Evolutionary conservation across 2,113 vertebrate genomes (phyloP).

Genomic region (Sitta europaea): DNA sequence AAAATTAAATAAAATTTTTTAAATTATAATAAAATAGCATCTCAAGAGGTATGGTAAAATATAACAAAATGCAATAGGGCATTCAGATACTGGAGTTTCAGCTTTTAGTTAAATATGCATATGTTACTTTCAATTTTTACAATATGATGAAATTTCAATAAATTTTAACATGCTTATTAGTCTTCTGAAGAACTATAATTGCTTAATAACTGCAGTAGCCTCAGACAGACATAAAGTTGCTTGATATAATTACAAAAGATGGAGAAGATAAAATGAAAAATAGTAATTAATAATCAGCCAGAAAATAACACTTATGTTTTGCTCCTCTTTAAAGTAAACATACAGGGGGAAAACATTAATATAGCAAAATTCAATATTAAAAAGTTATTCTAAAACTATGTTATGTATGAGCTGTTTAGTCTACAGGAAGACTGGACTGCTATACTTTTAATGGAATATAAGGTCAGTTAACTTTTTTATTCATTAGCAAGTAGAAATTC

Average conservation of each 20-base stretch:
- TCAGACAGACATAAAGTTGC: not conserved
- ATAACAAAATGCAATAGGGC: not conserved
- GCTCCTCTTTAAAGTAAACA: not conserved
- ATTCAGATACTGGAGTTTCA: not conserved
- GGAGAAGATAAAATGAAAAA: not conserved
- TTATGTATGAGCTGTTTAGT: not conserved
- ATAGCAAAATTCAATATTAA: not conserved
- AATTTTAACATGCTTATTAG: not conserved
- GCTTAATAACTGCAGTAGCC: not conserved
- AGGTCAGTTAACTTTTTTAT: not conserved
- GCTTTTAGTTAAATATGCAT: not conserved
- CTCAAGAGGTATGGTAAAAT: rapidly evolving
- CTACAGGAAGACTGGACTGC: not conserved
- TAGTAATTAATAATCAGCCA: not conserved
- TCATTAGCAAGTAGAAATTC: not conserved
- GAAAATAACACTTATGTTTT: not conserved
- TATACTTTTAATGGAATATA: not conserved
- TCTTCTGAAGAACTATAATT: not conserved
- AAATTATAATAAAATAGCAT: not conserved
- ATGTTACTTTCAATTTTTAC: not conserved
- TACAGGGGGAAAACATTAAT: not conserved
- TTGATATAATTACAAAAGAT: not conserved
- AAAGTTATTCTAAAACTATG: not conserved
- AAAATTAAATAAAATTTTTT: not conserved
- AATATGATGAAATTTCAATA: not conserved